These are phyloP conservation scores for Rhopilema esculentum DNA, from an alignment of 30 jellyfish, hydroid and myxozoan genomes.

Conservation along the genomic window DNA sequence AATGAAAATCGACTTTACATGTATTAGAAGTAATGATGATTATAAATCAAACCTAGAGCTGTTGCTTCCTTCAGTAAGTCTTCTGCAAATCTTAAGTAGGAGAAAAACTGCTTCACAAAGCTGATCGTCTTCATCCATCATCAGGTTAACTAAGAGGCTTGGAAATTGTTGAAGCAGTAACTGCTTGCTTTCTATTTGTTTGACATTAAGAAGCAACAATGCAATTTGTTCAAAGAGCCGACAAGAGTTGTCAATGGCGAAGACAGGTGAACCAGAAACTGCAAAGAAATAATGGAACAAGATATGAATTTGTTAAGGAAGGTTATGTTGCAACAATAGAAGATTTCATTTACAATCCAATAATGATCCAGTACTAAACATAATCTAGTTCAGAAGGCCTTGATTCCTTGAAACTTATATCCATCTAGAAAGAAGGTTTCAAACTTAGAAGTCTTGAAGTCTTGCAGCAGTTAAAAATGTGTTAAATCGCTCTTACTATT, in stretches of 20 bases:
- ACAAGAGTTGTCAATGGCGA: background rate
- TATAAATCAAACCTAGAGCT: background rate
- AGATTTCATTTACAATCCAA: too few species aligned
- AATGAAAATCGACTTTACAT: too few species aligned
- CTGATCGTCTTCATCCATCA: slow-evolving; percentile 72
- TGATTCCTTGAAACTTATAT: too few species aligned
- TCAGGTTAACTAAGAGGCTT: background rate
- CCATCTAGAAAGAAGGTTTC: too few species aligned
- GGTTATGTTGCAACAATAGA: too few species aligned
- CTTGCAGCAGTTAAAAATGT: too few species aligned
- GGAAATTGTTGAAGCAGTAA: background rate
- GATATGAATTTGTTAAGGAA: too few species aligned
- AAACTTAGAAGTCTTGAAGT: too few species aligned
- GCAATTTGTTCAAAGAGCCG: background rate
- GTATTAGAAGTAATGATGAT: too few species aligned
- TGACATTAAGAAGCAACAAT: background rate
- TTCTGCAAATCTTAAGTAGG: slow-evolving; percentile 14
- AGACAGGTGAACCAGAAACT: background rate
- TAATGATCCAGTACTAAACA: too few species aligned
- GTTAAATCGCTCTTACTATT: too few species aligned
- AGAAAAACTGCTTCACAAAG: slow-evolving; percentile 19
- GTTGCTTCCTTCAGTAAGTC: background rate
- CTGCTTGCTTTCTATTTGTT: background rate
- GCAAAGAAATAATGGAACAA: background rate
- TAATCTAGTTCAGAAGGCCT: too few species aligned